These are phyloP conservation scores for Acropora yongei DNA, from an alignment of 64 coral and sea anemone genomes.

Conservation along the genomic window DNA sequence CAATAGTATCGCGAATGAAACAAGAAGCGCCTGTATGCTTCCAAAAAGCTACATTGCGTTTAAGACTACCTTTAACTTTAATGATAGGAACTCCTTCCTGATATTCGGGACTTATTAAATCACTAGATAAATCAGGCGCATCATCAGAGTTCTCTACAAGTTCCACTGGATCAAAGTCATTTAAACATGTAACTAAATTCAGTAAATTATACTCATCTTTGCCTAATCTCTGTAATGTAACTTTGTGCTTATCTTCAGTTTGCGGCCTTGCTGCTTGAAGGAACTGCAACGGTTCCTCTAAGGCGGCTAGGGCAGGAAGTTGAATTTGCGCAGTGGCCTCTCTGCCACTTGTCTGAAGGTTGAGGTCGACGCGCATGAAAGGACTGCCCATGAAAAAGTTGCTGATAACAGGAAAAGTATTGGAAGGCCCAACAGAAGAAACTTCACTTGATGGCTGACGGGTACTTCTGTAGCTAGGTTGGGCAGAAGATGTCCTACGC, in stretches of 20 bases:
- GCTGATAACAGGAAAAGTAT: slow-evolving; percentile 43
- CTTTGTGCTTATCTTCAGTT: slow-evolving; percentile 6
- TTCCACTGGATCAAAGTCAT: slow-evolving; percentile 36
- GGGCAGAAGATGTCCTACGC: slow-evolving; percentile 2
- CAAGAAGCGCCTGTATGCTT: slow-evolving; percentile 27
- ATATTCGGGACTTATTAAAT: no score
- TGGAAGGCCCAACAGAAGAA: slow-evolving; percentile 27
- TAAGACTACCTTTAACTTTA: slow-evolving; percentile 21
- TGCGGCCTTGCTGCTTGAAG: slow-evolving; percentile 10
- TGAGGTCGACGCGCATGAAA: slow-evolving; percentile 57
- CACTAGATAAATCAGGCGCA: slow-evolving; percentile 4
- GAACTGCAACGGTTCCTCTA: slow-evolving; percentile 36
- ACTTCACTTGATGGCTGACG: slow-evolving; percentile 13
- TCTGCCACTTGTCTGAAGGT: slow-evolving; percentile 62
- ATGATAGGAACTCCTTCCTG: no score
- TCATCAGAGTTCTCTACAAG: slow-evolving; percentile 5
- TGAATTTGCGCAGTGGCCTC: slow-evolving; percentile 38
- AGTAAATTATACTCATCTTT: slow-evolving; percentile 66
- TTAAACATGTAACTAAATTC: slow-evolving; percentile 54
- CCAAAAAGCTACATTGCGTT: neutral
- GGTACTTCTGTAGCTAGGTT: slow-evolving; percentile 14
- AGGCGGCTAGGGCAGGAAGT: slow-evolving; percentile 23
- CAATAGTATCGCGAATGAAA: slow-evolving; percentile 57
- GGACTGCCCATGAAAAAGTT: slow-evolving; percentile 22
- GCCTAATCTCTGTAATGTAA: slow-evolving; percentile 17